Conservation (phyloP, 2,113 vertebrate genomes). For the Anoura caudifer region DNA sequence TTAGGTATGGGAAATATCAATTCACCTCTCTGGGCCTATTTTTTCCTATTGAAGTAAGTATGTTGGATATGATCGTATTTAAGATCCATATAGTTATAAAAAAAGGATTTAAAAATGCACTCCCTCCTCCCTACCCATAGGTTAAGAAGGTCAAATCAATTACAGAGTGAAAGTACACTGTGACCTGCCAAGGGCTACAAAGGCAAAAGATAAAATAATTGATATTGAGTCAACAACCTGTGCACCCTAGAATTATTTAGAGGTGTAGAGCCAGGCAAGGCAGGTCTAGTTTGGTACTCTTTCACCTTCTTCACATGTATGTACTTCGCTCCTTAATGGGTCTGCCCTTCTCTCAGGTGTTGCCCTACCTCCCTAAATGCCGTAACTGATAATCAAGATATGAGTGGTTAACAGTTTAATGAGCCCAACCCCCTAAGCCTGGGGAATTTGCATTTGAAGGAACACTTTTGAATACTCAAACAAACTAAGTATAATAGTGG, state of each 20-base stretch:
- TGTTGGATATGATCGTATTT: background rate
- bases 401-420: background rate
- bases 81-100: background rate
- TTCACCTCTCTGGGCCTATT: background rate
- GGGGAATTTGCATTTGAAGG: background rate
- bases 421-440: background rate
- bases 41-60: background rate
- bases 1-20: background rate
- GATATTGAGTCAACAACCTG: background rate
- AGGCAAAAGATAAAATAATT: constrained; percentile 21
- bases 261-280: background rate
- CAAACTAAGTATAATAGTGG: background rate
- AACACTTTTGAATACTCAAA: background rate
- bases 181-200: background rate
- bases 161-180: background rate
- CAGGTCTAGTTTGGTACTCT: background rate
- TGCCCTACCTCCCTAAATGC: background rate
- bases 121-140: background rate
- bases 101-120: background rate
- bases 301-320: background rate
- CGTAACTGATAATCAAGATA: background rate
- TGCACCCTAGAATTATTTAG: background rate
- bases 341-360: background rate
- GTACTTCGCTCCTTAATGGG: background rate
- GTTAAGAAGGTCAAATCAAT: constrained; percentile 26